Evolutionary conservation across 1,140 invertebrate species (phyloP).

Genomic region (Capitella teleta): DNA sequence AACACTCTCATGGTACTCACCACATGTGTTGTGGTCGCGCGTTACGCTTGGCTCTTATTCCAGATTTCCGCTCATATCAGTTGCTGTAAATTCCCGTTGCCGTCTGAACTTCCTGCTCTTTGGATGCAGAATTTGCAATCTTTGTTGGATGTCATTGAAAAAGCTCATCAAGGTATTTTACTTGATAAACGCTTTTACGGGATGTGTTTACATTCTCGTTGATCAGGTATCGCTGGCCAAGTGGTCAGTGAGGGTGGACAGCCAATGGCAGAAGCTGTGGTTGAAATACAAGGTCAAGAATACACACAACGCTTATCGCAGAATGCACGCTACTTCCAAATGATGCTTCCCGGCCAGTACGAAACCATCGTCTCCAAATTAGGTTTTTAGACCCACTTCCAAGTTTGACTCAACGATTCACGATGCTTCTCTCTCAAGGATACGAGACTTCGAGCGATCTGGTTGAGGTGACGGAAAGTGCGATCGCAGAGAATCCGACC

Average conservation of each 20-base stretch:
- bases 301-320: neutral
- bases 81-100: conserved; percentile 40
- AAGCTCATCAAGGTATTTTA: conserved; percentile 1
- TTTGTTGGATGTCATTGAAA: neutral
- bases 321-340: neutral
- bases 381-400: too few relatives aligned
- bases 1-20: conserved; percentile 32
- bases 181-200: neutral
- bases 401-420: too few relatives aligned
- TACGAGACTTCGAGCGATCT: too few relatives aligned
- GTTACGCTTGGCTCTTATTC: neutral
- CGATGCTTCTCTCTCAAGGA: too few relatives aligned
- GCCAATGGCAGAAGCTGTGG: neutral
- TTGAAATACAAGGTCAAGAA: neutral
- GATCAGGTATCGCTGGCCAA: neutral
- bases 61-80: conserved; percentile 47
- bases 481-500: too few relatives aligned
- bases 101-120: neutral
- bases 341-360: conserved; percentile 6
- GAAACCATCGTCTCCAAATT: too few relatives aligned
- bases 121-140: neutral
- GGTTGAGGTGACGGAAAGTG: too few relatives aligned
- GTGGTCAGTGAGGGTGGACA: neutral
- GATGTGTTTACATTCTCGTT: neutral
- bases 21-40: neutral